These are phyloP conservation scores for Drosophila micromelanica DNA, from an alignment of 1,140 invertebrate genomes.

Conservation along the genomic window DNA sequence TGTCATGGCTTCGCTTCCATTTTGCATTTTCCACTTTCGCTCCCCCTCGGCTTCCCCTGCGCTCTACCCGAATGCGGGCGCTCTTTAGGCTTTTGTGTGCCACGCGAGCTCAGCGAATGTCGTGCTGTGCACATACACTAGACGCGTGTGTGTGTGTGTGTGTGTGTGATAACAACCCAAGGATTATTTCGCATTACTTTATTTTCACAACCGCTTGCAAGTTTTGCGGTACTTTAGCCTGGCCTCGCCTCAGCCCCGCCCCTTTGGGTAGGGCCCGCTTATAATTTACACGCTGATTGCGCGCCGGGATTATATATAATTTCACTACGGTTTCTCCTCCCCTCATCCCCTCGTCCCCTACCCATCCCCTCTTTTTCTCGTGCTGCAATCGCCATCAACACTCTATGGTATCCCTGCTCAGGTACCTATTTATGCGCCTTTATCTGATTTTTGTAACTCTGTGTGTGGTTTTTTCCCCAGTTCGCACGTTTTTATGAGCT, in stretches of 20 bases:
- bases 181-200: slow-evolving; percentile 83
- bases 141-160: slow-evolving; percentile 1
- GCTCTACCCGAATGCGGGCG: slow-evolving; percentile 37
- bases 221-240: slow-evolving; percentile 76
- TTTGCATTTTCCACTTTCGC: slow-evolving; percentile 73
- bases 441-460: slow-evolving; percentile 63
- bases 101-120: slow-evolving; percentile 57
- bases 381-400: slow-evolving; percentile 28
- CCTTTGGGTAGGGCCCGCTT: slow-evolving; percentile 47
- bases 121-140: slow-evolving; percentile 50
- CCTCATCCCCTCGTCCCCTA: too few relatives aligned
- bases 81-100: slow-evolving; percentile 72
- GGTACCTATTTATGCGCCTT: slow-evolving; percentile 47
- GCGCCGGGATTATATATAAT: slow-evolving; percentile 78
- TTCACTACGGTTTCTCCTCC: slow-evolving; percentile 61
- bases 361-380: too few relatives aligned
- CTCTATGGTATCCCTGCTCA: slow-evolving; percentile 13
- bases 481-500: slow-evolving; percentile 76
- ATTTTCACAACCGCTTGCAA: slow-evolving; percentile 79
- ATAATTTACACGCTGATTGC: slow-evolving; percentile 83
- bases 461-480: slow-evolving; percentile 34
- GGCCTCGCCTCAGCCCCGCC: slow-evolving; percentile 46
- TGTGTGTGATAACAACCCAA: slow-evolving; percentile 75
- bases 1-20: slow-evolving; percentile 65
- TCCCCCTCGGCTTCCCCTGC: not conserved